These are phyloP conservation scores for Myathropa florea DNA, from an alignment of 2,888 invertebrate species.

Conservation along the genomic window DNA sequence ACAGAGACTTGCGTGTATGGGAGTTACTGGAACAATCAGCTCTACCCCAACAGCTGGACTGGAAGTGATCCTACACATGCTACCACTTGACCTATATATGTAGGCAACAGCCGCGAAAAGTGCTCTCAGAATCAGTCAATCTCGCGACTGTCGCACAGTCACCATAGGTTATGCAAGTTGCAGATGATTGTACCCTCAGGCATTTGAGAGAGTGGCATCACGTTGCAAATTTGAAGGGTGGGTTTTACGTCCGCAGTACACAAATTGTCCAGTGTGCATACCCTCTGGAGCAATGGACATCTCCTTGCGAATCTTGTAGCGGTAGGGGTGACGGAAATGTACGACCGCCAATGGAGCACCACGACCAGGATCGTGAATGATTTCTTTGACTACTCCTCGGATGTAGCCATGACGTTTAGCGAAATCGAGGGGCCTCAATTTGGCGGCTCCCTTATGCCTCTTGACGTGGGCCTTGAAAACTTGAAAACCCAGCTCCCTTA, in stretches of 20 bases:
- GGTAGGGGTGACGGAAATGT: slow-evolving; percentile 99
- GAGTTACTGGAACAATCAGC: too few species aligned
- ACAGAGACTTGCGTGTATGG: too few species aligned
- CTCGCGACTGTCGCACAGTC: slow-evolving; percentile 99
- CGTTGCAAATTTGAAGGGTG: slow-evolving; percentile 91
- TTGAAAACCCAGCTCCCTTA: slow-evolving; percentile 99
- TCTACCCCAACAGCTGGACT: too few species aligned
- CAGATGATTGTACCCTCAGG: slow-evolving; percentile 99
- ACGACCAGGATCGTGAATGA: slow-evolving; percentile 99
- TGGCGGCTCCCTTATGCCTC: slow-evolving; percentile 99
- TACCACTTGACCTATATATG: too few species aligned
- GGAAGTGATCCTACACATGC: too few species aligned
- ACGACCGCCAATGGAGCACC: slow-evolving; percentile 98
- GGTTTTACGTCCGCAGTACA: slow-evolving; percentile 99
- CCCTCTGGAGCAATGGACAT: slow-evolving; percentile 99
- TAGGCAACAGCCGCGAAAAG: too few species aligned
- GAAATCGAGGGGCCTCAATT: slow-evolving; percentile 96
- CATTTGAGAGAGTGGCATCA: slow-evolving; percentile 98
- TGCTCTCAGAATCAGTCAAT: too few species aligned
- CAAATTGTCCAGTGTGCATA: slow-evolving; percentile 99
- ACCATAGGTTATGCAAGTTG: slow-evolving; percentile 99
- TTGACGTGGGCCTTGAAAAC: slow-evolving; percentile 99
- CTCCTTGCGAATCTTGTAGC: slow-evolving; percentile 97
- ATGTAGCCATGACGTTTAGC: slow-evolving; percentile 99
- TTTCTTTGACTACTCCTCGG: slow-evolving; percentile 98